Percentiles rank a stretch among this genome's conserved stretches.
Evolutionary conservation across 2,113 vertebrate genomes (phyloP).

Genomic region (Psettodes erumei): DNA sequence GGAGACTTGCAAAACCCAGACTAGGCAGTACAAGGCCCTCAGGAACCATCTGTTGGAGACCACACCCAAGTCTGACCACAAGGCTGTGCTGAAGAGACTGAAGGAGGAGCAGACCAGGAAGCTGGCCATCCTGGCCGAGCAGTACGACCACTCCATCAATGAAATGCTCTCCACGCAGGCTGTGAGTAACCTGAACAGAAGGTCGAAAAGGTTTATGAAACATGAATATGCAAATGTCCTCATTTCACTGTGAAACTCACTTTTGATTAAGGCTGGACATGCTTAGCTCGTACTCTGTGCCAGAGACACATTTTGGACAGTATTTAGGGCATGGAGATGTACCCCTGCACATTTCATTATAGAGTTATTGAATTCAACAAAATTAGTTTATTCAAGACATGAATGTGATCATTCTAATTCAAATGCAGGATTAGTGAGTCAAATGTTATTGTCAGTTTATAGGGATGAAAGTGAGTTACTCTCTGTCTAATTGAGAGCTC

Average conservation of each 20-base stretch:
- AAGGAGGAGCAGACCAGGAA: constrained; percentile 99
- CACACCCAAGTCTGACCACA: constrained; percentile 97
- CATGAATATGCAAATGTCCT: background rate
- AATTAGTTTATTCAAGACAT: background rate
- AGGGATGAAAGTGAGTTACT: background rate
- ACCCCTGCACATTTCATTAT: background rate
- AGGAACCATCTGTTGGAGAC: constrained; percentile 97
- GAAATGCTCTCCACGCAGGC: constrained; percentile 99
- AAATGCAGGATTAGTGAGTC: background rate
- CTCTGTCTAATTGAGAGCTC: background rate
- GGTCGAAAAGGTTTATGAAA: background rate
- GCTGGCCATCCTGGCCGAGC: constrained; percentile 97
- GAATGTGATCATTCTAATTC: background rate
- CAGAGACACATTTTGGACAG: background rate
- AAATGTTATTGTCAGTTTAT: background rate
- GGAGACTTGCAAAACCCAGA: constrained; percentile 99
- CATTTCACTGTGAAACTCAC: background rate
- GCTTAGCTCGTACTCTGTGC: background rate
- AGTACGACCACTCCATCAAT: constrained; percentile 99
- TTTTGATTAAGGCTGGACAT: background rate
- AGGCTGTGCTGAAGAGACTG: constrained; percentile 97
- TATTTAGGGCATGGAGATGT: background rate
- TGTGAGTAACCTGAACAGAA: constrained; percentile 83
- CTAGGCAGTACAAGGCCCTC: constrained; percentile 97
- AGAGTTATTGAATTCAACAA: no score